phyloP scores from a whole-genome alignment of 1,140 invertebrate species.

The roundworm (Caenorhabditis elegans) region WBcel235 BX284606.5:6897001-6897500 shows the following conservation, averaged over 20 bases:
- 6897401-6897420: not conserved
- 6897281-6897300: not conserved
- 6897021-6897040: too few species aligned
- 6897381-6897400: not conserved
- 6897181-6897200: not conserved
- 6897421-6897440: not conserved
- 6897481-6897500: too few species aligned
- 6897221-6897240: constrained; percentile 29
- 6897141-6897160: too few species aligned
- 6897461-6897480: too few species aligned
- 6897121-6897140: constrained; percentile 26
- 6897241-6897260: constrained; percentile 15
- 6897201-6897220: constrained; percentile 18
- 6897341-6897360: constrained; percentile 28
- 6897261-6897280: not conserved
- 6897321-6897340: not conserved
- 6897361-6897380: not conserved
- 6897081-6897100: not conserved
- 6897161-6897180: too few species aligned
- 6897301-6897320: not conserved
- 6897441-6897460: not conserved
- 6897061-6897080: not conserved
- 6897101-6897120: not conserved
- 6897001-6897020: not conserved
- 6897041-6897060: too few species aligned